Percentiles rank a stretch among this genome's conserved stretches.
Evolutionary conservation across 2,888 invertebrate species (phyloP).

Genomic region (Ormyrus labotus): DNA sequence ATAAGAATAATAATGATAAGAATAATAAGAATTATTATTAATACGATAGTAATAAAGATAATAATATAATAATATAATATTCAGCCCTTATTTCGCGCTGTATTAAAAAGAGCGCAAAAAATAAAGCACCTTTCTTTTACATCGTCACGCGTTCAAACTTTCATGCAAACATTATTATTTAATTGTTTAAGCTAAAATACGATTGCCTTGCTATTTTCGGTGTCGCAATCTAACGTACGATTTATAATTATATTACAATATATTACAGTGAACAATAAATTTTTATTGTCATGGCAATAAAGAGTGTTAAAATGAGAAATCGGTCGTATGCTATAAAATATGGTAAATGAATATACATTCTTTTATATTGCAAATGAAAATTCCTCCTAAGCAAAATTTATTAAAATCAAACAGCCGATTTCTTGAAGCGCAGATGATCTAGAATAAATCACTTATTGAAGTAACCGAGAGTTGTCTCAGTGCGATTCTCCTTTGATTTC

Average conservation of each 20-base stretch:
- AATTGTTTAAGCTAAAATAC: conserved; percentile 37
- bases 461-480: conserved; percentile 25
- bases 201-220: conserved; percentile 37
- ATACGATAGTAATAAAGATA: conserved; percentile 4
- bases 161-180: conserved; percentile 34
- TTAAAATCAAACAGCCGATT: conserved; percentile 17
- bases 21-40: not conserved
- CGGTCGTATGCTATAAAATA: conserved; percentile 2
- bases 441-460: conserved; percentile 12
- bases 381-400: no score
- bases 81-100: not conserved
- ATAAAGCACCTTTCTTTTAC: conserved; percentile 22
- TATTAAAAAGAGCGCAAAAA: conserved; percentile 29
- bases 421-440: conserved; percentile 21
- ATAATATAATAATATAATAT: conserved; percentile 33
- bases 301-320: conserved; percentile 65
- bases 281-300: conserved; percentile 73
- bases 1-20: not conserved
- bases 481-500: conserved; percentile 11
- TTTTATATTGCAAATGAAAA: no score
- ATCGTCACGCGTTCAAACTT: conserved; percentile 3
- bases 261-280: conserved; percentile 70
- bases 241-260: conserved; percentile 68
- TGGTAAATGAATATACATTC: no score
- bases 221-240: conserved; percentile 28